Evolutionary conservation across 2,113 vertebrate species (phyloP), one percentile per base, ranked within the genome.

Genomic region (Peromyscus leucopus): DNA sequence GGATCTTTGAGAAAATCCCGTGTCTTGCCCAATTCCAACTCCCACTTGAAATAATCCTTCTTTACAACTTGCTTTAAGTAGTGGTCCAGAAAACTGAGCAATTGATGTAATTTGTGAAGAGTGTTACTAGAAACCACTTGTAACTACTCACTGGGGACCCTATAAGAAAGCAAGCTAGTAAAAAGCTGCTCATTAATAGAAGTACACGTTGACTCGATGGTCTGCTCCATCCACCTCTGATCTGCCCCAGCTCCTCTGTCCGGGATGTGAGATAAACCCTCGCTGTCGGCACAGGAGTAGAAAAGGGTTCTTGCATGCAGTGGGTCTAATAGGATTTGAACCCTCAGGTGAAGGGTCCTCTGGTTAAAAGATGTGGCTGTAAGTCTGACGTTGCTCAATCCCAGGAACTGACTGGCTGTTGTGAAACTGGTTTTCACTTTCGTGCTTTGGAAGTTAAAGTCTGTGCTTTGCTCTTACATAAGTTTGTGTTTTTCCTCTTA

Each of bases 401-500:
- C 82, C n/a, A 63, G 91, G 61, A 24, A 26, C 19, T 28, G 79
- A 36, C 22, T 69, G 48, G 0, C 65, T 36, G 26, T 84, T 72
- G 46, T 59, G 69, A 0, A 33, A 55, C 65, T 51, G 31, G 6
- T 19, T 59, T 91, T 96, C 42, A 12, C 76, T 79, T 61, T 91
- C 59, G 19, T 15, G 89, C 80, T 79, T 59, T 69, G 83, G 69
- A 95, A 90, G 39, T 88, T 75, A 65, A 83, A 48, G 63, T 57
- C 65, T 91, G 19, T 80, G 55, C 76, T 91, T 94, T 48, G 36
- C 15, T 92, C 89, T 93, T 42, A 13, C 6, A 26, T 33, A 36
- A 59, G 36, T 88, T 96, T 71, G 46, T 71, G 19, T 80, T 94
- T 96, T 91, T 84, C 57, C 69, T 95, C 76, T 95, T 67, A 72